These are phyloP conservation scores for Lophura nycthemera DNA, from an alignment of 2,113 vertebrate genomes.

Conservation along the genomic window DNA sequence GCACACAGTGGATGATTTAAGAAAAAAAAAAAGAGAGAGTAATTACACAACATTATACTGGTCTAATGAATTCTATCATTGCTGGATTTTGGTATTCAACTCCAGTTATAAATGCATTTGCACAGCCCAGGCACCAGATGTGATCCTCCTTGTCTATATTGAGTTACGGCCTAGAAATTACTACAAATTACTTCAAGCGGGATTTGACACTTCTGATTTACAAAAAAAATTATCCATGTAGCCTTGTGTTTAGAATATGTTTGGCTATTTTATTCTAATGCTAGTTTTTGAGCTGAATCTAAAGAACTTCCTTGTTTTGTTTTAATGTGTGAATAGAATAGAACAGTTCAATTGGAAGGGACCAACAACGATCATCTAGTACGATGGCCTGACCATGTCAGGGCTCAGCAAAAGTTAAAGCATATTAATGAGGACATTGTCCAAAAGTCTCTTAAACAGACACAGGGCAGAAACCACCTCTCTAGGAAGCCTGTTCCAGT, in stretches of 20 bases:
- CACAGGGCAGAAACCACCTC: neutral
- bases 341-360: neutral
- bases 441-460: neutral
- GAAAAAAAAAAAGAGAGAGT: neutral
- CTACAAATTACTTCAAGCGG: constrained; percentile 27
- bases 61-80: constrained; percentile 55
- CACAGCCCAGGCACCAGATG: constrained; percentile 55
- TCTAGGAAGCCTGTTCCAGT: neutral
- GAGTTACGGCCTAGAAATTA: constrained; percentile 28
- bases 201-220: constrained; percentile 6
- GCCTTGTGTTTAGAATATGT: constrained; percentile 12
- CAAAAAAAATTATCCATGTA: neutral
- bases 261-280: neutral
- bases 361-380: neutral
- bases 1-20: neutral
- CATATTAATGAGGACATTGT: neutral
- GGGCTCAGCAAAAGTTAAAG: neutral
- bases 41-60: constrained; percentile 61
- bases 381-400: neutral
- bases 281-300: neutral
- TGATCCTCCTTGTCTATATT: constrained; percentile 39
- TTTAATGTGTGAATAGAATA: neutral
- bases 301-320: neutral
- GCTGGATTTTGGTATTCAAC: constrained; percentile 56
- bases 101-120: constrained; percentile 50